Evolutionary conservation across 2,888 invertebrate species (phyloP).

Genomic region (Tinea pellionella): DNA sequence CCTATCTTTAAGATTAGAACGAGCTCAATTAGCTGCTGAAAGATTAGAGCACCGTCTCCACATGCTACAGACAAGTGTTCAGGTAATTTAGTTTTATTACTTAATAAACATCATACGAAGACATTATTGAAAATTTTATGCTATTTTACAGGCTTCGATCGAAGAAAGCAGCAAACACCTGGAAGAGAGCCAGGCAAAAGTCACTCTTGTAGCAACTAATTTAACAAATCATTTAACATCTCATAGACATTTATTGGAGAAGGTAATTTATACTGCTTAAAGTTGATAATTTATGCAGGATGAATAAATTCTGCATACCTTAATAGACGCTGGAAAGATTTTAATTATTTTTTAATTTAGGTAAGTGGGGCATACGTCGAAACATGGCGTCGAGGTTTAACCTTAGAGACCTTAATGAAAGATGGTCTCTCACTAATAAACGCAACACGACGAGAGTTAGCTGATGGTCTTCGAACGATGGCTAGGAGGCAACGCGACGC

Average conservation of each 20-base stretch:
- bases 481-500: slow-evolving; percentile 51
- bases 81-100: slow-evolving; percentile 26
- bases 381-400: slow-evolving; percentile 66
- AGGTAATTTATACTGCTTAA: slow-evolving; percentile 31
- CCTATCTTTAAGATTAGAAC: slow-evolving; percentile 53
- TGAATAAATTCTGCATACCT: too few species aligned
- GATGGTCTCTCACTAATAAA: slow-evolving; percentile 63
- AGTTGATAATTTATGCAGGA: too few species aligned
- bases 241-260: slow-evolving; percentile 50
- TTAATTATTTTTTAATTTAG: slow-evolving; percentile 33
- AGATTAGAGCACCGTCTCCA: slow-evolving; percentile 56
- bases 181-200: slow-evolving; percentile 47
- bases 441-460: slow-evolving; percentile 62
- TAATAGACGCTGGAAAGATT: too few species aligned
- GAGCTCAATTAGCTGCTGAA: slow-evolving; percentile 61
- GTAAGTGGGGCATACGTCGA: slow-evolving; percentile 74
- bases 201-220: slow-evolving; percentile 46
- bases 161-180: slow-evolving; percentile 53
- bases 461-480: slow-evolving; percentile 58
- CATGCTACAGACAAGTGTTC: slow-evolving; percentile 55
- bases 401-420: slow-evolving; percentile 56
- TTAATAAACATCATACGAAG: background rate
- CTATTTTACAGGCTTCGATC: slow-evolving; percentile 43
- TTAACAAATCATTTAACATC: slow-evolving; percentile 46
- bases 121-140: background rate